These are phyloP conservation scores for Macrobrachium nipponense DNA, from an alignment of 1,140 invertebrate genomes.

Conservation along the genomic window DNA sequence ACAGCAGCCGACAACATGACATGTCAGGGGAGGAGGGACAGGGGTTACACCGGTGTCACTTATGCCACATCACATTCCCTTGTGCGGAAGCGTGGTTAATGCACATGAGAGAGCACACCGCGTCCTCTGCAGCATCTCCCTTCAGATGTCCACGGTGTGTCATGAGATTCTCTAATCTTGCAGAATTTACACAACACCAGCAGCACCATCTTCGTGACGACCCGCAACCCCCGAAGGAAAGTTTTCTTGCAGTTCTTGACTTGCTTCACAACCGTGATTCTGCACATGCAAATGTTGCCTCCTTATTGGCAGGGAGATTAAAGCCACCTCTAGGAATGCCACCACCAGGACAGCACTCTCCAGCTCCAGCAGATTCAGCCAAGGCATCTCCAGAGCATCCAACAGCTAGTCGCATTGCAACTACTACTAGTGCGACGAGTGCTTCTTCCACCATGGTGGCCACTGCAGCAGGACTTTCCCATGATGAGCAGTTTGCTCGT, in stretches of 20 bases:
- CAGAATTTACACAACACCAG: constrained; percentile 66
- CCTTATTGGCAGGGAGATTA: constrained; percentile 37
- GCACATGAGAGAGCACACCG: constrained; percentile 60
- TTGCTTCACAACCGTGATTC: constrained; percentile 71
- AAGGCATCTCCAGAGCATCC: constrained; percentile 66
- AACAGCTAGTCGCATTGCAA: constrained; percentile 62
- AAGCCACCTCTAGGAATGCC: constrained; percentile 24
- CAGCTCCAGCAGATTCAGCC: constrained; percentile 66
- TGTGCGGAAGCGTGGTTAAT: constrained; percentile 78
- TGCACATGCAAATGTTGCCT: constrained; percentile 64
- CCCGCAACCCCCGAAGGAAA: constrained; percentile 73
- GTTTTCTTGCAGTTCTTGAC: constrained; percentile 84
- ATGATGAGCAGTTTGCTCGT: constrained; percentile 61
- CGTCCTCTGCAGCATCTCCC: constrained; percentile 59
- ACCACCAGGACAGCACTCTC: constrained; percentile 57
- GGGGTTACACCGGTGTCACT: constrained; percentile 76
- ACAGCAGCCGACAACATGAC: constrained; percentile 69
- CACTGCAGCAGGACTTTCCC: constrained; percentile 44
- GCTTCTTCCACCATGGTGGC: constrained; percentile 6
- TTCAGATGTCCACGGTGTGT: constrained; percentile 60
- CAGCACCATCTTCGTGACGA: constrained; percentile 65
- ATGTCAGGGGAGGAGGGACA: constrained; percentile 5
- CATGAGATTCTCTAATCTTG: constrained; percentile 66
- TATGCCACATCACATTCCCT: constrained; percentile 81
- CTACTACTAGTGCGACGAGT: constrained; percentile 16